phyloP scores from a whole-genome alignment of 1,140 invertebrate genomes.

The Scaptomyza montana region DNA sequence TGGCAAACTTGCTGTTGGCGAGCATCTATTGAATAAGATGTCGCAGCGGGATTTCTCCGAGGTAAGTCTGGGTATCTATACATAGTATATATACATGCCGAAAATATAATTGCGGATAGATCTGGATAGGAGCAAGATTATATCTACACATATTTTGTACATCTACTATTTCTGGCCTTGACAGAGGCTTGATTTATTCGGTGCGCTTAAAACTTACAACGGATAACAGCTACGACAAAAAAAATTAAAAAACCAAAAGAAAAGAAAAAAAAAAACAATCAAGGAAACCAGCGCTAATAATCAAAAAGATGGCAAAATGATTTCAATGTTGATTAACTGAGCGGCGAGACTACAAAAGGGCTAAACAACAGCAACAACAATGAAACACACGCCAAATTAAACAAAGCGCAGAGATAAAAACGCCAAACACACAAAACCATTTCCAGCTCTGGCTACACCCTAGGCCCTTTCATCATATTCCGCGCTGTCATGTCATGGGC shows the following conservation, averaged over 20 bases:
- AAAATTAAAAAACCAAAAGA: conserved; percentile 15
- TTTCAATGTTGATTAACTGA: conserved; percentile 78
- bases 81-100: too few relatives aligned
- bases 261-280: conserved; percentile 47
- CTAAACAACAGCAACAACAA: conserved; percentile 45
- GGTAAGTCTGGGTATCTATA: conserved; percentile 60
- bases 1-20: conserved; percentile 62
- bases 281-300: conserved; percentile 61
- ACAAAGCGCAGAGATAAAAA: conserved; percentile 67
- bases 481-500: conserved; percentile 76
- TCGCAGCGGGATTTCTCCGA: conserved; percentile 82
- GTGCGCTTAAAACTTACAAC: conserved; percentile 47
- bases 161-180: conserved; percentile 69
- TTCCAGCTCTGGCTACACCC: conserved; percentile 29
- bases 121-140: neutral
- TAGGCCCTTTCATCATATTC: conserved; percentile 78
- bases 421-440: conserved; percentile 41
- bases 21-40: conserved; percentile 80
- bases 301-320: conserved; percentile 78
- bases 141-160: conserved; percentile 40
- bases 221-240: conserved; percentile 19
- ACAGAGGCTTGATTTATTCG: conserved; percentile 63
- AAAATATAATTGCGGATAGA: too few relatives aligned
- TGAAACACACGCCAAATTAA: conserved; percentile 66
- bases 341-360: conserved; percentile 76